Conservation (phyloP, 2,888 invertebrate genomes). For the Xestia c-nigrum region DNA sequence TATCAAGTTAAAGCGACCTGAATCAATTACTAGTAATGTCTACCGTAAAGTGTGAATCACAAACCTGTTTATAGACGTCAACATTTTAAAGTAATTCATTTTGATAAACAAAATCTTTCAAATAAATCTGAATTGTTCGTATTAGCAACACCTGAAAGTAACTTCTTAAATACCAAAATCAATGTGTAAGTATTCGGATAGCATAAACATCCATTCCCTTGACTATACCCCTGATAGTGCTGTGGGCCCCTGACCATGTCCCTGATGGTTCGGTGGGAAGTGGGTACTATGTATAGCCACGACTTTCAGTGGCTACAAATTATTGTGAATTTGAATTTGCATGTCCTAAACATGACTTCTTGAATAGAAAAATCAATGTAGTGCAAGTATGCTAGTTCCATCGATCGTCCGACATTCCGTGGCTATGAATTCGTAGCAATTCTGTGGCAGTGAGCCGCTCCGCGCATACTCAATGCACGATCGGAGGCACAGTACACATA, state of each 20-base stretch:
- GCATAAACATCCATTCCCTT: background rate
- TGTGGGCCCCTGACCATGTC: background rate
- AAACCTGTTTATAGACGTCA: background rate
- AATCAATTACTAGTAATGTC: background rate
- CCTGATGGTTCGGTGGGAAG: background rate
- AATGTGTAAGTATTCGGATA: background rate
- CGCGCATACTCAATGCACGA: background rate
- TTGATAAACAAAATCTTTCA: background rate
- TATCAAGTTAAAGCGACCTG: background rate
- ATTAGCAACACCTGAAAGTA: background rate
- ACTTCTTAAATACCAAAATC: background rate
- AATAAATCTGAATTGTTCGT: background rate
- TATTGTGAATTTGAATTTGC: background rate
- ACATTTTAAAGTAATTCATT: background rate
- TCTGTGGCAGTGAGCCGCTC: constrained; percentile 23
- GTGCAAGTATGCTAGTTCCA: constrained; percentile 11
- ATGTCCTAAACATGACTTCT: background rate
- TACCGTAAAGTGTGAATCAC: background rate
- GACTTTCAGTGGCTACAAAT: background rate
- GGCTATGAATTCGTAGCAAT: constrained; percentile 50
- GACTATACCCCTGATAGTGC: background rate
- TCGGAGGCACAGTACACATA: background rate
- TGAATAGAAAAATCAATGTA: constrained; percentile 35
- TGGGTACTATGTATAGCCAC: too few species aligned
- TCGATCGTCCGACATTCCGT: constrained; percentile 8